Percentiles rank a stretch among this genome's conserved stretches.
phyloP scores from a whole-genome alignment of 2,113 vertebrate species.

The Mustelus asterias region DNA sequence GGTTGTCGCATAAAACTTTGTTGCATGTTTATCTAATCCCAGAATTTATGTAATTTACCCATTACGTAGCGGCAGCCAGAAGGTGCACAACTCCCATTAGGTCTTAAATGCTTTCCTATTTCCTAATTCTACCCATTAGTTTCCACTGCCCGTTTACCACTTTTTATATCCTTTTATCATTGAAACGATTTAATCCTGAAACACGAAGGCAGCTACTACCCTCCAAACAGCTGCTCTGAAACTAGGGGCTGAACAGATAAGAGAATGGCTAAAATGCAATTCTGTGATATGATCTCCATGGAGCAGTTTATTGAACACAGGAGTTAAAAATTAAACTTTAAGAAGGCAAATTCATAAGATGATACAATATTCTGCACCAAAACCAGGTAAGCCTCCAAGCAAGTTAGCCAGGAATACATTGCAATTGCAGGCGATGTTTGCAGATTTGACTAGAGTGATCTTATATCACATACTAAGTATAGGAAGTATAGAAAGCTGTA shows the following conservation, averaged over 20 bases:
- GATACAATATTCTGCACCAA: neutral
- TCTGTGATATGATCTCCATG: neutral
- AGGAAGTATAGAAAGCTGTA: neutral
- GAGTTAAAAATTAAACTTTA: neutral
- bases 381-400: neutral
- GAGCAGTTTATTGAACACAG: neutral
- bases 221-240: neutral
- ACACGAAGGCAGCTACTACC: neutral
- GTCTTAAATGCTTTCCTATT: too few species aligned
- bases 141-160: too few species aligned
- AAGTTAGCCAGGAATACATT: neutral
- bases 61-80: too few species aligned
- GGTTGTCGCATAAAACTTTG: too few species aligned
- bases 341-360: neutral
- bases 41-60: too few species aligned
- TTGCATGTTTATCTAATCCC: too few species aligned
- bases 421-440: neutral
- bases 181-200: neutral
- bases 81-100: too few species aligned
- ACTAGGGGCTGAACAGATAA: neutral
- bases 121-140: too few species aligned
- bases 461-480: neutral
- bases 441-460: neutral
- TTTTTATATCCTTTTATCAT: neutral
- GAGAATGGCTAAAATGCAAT: neutral